These are phyloP conservation scores for Sebastes steindachneri DNA, from an alignment of 2,797 vertebrate genomes.

Conservation along the genomic window DNA sequence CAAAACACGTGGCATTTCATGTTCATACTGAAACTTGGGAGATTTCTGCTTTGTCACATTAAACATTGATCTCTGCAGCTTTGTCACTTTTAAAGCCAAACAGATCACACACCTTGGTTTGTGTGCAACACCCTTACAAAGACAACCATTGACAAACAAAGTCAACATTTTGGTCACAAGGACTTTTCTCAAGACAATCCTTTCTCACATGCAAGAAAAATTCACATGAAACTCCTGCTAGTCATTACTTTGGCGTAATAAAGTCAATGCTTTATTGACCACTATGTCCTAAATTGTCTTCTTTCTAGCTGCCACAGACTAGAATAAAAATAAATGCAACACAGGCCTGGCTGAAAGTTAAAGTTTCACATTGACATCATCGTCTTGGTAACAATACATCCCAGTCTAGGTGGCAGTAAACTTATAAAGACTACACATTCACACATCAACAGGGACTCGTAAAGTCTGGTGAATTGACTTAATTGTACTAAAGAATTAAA, in stretches of 20 bases:
- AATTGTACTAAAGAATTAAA: neutral
- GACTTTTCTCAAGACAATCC: neutral
- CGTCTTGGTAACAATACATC: neutral
- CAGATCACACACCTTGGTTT: neutral
- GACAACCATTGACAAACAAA: neutral
- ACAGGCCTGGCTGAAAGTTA: too few relatives aligned
- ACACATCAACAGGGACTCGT: neutral
- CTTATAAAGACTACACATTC: neutral
- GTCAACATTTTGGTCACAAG: neutral
- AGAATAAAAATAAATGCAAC: neutral
- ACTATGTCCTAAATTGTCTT: neutral
- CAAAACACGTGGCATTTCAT: neutral
- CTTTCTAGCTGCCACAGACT: neutral
- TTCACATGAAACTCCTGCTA: neutral
- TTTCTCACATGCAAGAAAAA: neutral
- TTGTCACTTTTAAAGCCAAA: neutral
- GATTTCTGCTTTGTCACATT: neutral
- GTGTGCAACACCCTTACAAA: neutral
- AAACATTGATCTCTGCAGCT: neutral
- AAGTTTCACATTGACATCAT: neutral
- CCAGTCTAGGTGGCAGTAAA: neutral
- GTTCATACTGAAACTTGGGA: neutral
- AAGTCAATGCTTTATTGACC: neutral
- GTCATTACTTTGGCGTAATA: neutral
- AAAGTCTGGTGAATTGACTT: neutral